A percentile compares a stretch with the other conserved stretches of the same genome.
Evolutionary conservation across 2,888 invertebrate species (phyloP).

Genomic region (Tachina fera): DNA sequence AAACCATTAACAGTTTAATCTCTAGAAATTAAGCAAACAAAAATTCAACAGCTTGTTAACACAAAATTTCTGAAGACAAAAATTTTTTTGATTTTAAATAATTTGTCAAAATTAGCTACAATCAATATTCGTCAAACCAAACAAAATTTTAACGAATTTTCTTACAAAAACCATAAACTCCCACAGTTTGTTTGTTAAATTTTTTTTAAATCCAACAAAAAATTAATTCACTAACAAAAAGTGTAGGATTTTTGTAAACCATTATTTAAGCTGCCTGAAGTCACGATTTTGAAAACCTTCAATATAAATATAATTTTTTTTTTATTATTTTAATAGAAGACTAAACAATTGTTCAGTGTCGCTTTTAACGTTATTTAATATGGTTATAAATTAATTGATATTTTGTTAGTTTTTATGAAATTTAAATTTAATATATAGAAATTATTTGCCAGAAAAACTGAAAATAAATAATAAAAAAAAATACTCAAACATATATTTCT

Average conservation of each 20-base stretch:
- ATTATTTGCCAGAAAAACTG: not conserved
- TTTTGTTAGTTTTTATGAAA: constrained; percentile 32
- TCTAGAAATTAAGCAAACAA: constrained; percentile 1
- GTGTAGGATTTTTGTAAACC: constrained; percentile 44
- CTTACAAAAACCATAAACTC: constrained; percentile 6
- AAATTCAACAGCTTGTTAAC: constrained; percentile 1
- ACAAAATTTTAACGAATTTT: constrained; percentile 10
- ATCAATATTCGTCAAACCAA: constrained; percentile 40
- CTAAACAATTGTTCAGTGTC: constrained; percentile 16
- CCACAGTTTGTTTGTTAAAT: not conserved
- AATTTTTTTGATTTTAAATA: not conserved
- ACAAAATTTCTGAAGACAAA: not conserved
- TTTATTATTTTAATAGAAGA: constrained; percentile 2
- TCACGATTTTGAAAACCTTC: constrained; percentile 54
- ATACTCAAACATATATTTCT: constrained; percentile 5
- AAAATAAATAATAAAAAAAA: not conserved
- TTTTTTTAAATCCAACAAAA: not conserved
- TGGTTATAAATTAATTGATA: constrained; percentile 42
- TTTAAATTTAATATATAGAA: not conserved
- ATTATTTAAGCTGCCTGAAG: constrained; percentile 25
- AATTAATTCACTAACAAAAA: not conserved
- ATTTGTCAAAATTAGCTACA: constrained; percentile 39
- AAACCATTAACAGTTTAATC: constrained; percentile 41
- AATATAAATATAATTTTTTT: not conserved
- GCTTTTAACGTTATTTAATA: constrained; percentile 5